Evolutionary conservation across 2,888 invertebrate species (phyloP).

Genomic region (Drosophila ustulata): DNA sequence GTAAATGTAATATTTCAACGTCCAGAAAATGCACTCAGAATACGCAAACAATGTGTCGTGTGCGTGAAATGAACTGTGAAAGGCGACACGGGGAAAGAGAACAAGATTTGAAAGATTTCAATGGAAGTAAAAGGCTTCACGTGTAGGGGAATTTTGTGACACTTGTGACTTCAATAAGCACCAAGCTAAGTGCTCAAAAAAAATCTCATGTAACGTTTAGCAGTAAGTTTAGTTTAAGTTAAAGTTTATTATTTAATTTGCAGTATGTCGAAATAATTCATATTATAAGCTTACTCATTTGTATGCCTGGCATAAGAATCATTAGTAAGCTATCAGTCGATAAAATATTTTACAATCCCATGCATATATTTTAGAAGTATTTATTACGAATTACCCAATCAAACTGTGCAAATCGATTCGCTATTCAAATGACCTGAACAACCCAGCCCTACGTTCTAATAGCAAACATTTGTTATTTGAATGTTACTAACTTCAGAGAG

Average conservation of each 20-base stretch:
- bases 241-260: neutral
- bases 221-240: neutral
- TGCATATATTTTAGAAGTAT: constrained; percentile 7
- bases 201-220: neutral
- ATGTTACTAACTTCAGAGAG: neutral
- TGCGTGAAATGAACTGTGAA: constrained; percentile 48
- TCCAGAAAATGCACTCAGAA: constrained; percentile 67
- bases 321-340: constrained; percentile 9
- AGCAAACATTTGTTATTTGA: neutral
- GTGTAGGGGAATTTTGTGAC: neutral
- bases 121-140: neutral
- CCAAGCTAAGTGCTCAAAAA: neutral
- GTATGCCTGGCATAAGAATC: constrained; percentile 8
- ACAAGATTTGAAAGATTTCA: neutral
- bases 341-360: constrained; percentile 8
- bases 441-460: neutral
- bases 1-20: constrained; percentile 43
- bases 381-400: constrained; percentile 3
- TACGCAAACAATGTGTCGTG: constrained; percentile 49
- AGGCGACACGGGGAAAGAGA: constrained; percentile 31
- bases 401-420: neutral
- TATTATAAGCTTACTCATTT: constrained; percentile 7
- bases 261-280: neutral
- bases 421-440: neutral
- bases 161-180: constrained; percentile 2